Evolutionary conservation across 1,140 invertebrate genomes (phyloP).

Genomic region (Drosophila suzukii): DNA sequence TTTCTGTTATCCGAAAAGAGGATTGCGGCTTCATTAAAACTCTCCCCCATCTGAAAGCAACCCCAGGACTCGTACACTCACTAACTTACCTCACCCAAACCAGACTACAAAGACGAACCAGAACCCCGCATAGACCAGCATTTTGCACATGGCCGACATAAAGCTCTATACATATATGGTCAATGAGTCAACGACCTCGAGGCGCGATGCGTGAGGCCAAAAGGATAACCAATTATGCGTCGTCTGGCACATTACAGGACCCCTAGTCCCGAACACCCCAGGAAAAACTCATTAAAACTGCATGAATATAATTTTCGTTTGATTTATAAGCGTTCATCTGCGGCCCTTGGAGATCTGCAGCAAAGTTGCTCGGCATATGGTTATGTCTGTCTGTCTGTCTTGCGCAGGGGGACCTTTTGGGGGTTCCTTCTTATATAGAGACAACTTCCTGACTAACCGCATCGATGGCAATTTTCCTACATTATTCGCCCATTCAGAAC

Average conservation of each 20-base stretch:
- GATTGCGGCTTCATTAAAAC: not conserved
- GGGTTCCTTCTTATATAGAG: slow-evolving; percentile 25
- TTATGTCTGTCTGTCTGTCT: slow-evolving; percentile 1
- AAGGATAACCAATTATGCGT: slow-evolving; percentile 74
- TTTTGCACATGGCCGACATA: slow-evolving; percentile 44
- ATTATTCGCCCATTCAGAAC: slow-evolving; percentile 65
- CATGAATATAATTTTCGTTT: slow-evolving; percentile 82
- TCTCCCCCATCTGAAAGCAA: slow-evolving; percentile 13
- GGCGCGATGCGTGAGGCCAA: slow-evolving; percentile 43
- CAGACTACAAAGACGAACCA: slow-evolving; percentile 1
- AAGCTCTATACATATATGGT: slow-evolving; percentile 14
- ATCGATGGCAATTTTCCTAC: slow-evolving; percentile 64
- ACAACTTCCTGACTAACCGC: slow-evolving; percentile 62
- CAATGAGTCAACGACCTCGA: slow-evolving; percentile 60
- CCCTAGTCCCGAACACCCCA: slow-evolving; percentile 11
- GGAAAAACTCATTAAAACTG: slow-evolving; percentile 79
- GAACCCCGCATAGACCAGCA: slow-evolving; percentile 28
- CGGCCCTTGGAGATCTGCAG: slow-evolving; percentile 24
- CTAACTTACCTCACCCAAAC: slow-evolving; percentile 16
- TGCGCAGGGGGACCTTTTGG: slow-evolving; percentile 4
- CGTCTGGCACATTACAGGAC: slow-evolving; percentile 58
- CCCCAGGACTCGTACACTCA: slow-evolving; percentile 11
- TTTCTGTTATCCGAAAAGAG: slow-evolving; percentile 11
- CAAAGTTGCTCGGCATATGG: slow-evolving; percentile 64
- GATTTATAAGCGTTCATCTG: slow-evolving; percentile 78